These are phyloP conservation scores for Sebastes minor DNA, from an alignment of 2,797 vertebrate genomes.

Conservation along the genomic window DNA sequence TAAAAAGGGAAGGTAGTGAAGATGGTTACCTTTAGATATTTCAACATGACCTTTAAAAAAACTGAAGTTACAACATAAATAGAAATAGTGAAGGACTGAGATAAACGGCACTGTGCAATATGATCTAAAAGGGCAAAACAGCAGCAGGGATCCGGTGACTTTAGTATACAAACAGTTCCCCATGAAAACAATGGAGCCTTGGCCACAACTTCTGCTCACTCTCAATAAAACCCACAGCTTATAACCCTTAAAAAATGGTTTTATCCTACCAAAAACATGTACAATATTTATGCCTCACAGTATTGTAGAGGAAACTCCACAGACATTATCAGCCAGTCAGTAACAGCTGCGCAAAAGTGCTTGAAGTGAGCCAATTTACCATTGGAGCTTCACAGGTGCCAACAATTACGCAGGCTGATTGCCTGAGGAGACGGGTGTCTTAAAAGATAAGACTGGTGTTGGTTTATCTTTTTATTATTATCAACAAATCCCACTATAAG, in stretches of 20 bases:
- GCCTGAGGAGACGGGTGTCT: background rate
- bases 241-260: background rate
- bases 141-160: background rate
- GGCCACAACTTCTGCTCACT: background rate
- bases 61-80: background rate
- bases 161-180: background rate
- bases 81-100: background rate
- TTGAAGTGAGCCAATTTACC: background rate
- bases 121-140: background rate
- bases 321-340: background rate
- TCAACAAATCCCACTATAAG: background rate
- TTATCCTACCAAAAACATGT: no score
- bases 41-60: background rate
- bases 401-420: background rate
- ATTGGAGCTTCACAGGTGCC: background rate
- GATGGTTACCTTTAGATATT: background rate
- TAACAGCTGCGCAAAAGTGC: background rate
- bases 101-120: background rate
- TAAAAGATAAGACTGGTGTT: background rate
- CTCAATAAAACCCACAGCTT: background rate
- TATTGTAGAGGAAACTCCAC: background rate
- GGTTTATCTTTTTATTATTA: background rate
- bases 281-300: background rate
- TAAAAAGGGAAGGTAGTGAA: background rate
- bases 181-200: background rate